These are phyloP conservation scores for Puffinus mauretanicus DNA, from an alignment of 2,113 vertebrate genomes.

Conservation along the genomic window DNA sequence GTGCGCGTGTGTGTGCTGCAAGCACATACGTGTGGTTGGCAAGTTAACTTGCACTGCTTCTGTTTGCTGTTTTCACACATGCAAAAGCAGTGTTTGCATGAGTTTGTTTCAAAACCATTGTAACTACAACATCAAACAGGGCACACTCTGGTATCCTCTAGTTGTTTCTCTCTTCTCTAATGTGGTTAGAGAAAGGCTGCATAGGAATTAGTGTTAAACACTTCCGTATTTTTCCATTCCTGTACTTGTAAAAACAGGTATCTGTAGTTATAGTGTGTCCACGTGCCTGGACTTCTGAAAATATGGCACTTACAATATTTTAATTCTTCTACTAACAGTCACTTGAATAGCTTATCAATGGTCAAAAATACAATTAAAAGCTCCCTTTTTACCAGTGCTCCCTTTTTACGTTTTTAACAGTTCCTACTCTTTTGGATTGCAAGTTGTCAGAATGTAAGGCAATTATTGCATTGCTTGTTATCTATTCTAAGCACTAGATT, in stretches of 20 bases:
- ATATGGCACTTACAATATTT: neutral
- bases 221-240: neutral
- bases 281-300: neutral
- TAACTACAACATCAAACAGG: neutral
- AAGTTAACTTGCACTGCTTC: neutral
- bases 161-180: neutral
- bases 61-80: neutral
- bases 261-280: neutral
- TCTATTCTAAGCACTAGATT: neutral
- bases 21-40: neutral
- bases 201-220: neutral
- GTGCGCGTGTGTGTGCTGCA: too few species aligned
- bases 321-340: neutral
- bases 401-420: too few species aligned
- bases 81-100: neutral
- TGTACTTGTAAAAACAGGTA: neutral
- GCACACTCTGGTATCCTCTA: neutral
- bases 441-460: neutral
- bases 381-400: neutral
- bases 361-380: neutral
- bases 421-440: neutral
- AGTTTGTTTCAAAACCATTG: neutral
- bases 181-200: neutral
- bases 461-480: neutral
- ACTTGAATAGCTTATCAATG: neutral